Evolutionary conservation across 2,113 vertebrate species (phyloP).

Genomic region (Albula glossodonta): DNA sequence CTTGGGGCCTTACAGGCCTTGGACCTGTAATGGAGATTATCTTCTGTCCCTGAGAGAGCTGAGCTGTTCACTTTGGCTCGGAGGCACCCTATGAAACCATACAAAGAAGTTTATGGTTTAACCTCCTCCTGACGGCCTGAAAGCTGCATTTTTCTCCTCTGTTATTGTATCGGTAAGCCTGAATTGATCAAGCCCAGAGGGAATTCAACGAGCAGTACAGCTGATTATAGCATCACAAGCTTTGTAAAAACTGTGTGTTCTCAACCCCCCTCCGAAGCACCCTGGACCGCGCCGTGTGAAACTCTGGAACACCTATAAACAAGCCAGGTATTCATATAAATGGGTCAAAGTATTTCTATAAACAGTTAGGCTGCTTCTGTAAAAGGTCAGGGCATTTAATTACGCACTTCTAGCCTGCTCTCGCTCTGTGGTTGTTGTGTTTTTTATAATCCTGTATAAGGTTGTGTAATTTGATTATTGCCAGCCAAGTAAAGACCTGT

Average conservation of each 20-base stretch:
- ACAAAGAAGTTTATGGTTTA: not conserved
- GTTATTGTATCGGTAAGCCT: not conserved
- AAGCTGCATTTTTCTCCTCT: not conserved
- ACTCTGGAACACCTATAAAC: not conserved
- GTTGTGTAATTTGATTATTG: constrained; percentile 13
- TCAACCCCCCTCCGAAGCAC: not conserved
- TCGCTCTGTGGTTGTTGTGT: not conserved
- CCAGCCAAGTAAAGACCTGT: constrained; percentile 12
- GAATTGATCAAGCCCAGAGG: constrained; percentile 7
- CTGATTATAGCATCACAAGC: not conserved
- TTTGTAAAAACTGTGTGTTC: not conserved
- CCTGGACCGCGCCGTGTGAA: not conserved
- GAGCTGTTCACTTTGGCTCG: not conserved
- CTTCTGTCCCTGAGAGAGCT: no score
- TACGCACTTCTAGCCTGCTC: not conserved
- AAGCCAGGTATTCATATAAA: not conserved
- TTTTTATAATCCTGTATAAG: not conserved
- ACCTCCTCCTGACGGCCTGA: not conserved
- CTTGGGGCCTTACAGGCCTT: no score
- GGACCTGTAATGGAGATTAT: no score
- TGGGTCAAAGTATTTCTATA: not conserved
- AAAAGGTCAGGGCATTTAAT: not conserved
- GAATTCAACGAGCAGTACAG: constrained; percentile 12
- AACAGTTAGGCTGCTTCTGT: not conserved
- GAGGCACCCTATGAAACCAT: not conserved